Conservation (phyloP, 2,797 vertebrate genomes). For the Squalus acanthias region DNA sequence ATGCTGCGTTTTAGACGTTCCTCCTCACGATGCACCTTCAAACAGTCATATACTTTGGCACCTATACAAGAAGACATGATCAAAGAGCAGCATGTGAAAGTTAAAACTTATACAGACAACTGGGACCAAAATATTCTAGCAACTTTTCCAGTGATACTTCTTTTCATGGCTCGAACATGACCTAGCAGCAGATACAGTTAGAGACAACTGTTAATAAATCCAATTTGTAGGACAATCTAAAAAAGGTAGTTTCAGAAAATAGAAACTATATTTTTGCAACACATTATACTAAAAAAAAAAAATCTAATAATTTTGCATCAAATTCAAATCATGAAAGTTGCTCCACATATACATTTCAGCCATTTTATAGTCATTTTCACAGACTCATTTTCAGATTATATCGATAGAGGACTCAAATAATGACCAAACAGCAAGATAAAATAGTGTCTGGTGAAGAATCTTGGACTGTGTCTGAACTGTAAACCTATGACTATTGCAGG, state of each 20-base stretch:
- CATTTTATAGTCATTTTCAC: no score
- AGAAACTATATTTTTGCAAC: not conserved
- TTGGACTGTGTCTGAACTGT: not conserved
- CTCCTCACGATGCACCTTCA: slow-evolving; percentile 80
- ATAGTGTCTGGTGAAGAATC: not conserved
- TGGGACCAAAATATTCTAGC: not conserved
- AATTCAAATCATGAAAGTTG: not conserved
- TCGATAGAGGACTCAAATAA: not conserved
- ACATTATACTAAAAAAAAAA: not conserved
- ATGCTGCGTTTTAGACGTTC: slow-evolving; percentile 87
- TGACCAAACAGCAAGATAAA: not conserved
- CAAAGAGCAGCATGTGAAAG: not conserved
- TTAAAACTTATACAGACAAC: not conserved
- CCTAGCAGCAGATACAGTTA: not conserved
- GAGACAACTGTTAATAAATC: not conserved
- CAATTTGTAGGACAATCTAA: not conserved
- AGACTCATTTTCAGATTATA: not conserved
- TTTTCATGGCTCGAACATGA: not conserved
- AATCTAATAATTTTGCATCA: not conserved
- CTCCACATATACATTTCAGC: not conserved
- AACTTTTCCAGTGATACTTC: not conserved
- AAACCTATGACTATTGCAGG: not conserved
- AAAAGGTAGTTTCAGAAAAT: not conserved
- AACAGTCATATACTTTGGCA: slow-evolving; percentile 83
- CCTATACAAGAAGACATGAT: slow-evolving; percentile 54